These are phyloP conservation scores for Petaurus breviceps DNA, from an alignment of 2,113 vertebrate species.

Conservation along the genomic window DNA sequence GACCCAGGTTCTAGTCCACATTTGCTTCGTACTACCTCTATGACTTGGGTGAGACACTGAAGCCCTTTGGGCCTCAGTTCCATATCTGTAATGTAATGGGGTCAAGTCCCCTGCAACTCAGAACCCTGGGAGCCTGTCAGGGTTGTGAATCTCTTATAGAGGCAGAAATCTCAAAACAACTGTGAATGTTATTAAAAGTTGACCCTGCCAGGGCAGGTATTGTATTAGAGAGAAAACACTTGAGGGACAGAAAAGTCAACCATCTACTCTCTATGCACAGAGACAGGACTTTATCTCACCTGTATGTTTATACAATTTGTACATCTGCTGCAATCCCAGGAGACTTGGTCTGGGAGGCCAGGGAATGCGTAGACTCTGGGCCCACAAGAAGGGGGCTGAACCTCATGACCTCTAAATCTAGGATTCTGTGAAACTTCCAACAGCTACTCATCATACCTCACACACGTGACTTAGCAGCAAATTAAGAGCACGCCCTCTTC, in stretches of 20 bases:
- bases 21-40: background rate
- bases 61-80: background rate
- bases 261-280: too few species aligned
- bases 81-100: background rate
- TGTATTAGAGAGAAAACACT: background rate
- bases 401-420: background rate
- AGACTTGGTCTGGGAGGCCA: too few species aligned
- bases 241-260: too few species aligned
- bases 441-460: background rate
- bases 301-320: too few species aligned
- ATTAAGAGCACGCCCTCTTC: background rate
- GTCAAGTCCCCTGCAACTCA: background rate
- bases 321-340: too few species aligned
- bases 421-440: background rate
- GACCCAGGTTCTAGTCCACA: background rate
- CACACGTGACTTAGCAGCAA: background rate
- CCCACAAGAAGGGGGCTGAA: too few species aligned
- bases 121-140: background rate
- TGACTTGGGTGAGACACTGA: background rate
- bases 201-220: background rate
- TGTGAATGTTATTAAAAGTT: background rate
- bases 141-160: background rate
- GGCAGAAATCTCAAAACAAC: background rate
- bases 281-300: too few species aligned
- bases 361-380: too few species aligned